phyloP scores from a whole-genome alignment of 2,888 invertebrate genomes.

The Chrysina gloriosa region DNA sequence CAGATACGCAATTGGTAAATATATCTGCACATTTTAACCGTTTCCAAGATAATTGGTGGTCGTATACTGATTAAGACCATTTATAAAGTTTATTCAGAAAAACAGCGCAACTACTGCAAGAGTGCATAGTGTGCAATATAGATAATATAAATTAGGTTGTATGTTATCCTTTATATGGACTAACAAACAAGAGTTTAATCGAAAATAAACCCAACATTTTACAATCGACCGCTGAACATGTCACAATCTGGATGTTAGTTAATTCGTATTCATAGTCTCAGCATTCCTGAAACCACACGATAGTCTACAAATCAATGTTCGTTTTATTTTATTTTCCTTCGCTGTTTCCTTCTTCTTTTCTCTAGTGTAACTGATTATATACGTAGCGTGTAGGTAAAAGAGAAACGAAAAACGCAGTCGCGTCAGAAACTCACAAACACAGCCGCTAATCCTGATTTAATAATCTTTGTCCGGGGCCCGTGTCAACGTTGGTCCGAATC shows the following conservation, averaged over 20 bases:
- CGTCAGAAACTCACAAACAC: constrained; percentile 57
- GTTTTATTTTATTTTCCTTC: constrained; percentile 54
- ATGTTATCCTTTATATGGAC: constrained; percentile 46
- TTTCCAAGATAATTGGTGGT: constrained; percentile 3
- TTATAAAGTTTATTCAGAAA: constrained; percentile 20
- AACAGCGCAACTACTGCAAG: constrained; percentile 45
- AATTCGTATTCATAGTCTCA: constrained; percentile 52
- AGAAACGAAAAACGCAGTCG: constrained; percentile 49
- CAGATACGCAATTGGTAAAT: not conserved
- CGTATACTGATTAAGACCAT: constrained; percentile 47
- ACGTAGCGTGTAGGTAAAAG: constrained; percentile 15
- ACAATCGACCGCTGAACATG: constrained; percentile 47
- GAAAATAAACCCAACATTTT: constrained; percentile 50
- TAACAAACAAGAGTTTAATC: constrained; percentile 47
- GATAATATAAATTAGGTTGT: constrained; percentile 48
- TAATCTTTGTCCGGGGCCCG: constrained; percentile 62
- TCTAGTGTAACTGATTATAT: constrained; percentile 38
- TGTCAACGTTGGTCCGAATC: constrained; percentile 67
- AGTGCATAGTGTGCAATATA: constrained; percentile 37
- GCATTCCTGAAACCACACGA: constrained; percentile 55
- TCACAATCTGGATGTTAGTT: constrained; percentile 48
- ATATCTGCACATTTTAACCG: not conserved
- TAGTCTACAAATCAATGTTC: constrained; percentile 62
- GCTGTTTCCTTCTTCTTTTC: constrained; percentile 25
- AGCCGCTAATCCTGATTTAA: constrained; percentile 66